A percentile compares a stretch with the other conserved stretches of the same genome.
These are phyloP conservation scores for Lasioglossum morio DNA, from an alignment of 2,888 invertebrate genomes.

Conservation along the genomic window DNA sequence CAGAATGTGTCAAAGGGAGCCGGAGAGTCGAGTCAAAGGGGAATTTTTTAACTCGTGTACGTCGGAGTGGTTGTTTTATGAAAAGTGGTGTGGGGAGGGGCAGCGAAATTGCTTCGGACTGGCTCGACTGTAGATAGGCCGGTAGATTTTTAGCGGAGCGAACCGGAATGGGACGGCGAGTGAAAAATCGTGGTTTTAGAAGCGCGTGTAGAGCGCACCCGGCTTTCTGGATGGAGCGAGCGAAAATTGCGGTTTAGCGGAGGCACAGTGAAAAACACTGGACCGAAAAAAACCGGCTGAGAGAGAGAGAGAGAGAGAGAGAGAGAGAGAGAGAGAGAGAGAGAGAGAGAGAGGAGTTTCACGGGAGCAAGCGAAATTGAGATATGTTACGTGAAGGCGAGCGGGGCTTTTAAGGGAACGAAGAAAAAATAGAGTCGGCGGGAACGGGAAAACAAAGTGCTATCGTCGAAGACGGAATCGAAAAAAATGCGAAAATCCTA, in stretches of 20 bases:
- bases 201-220: background rate
- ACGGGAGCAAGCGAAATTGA: slow-evolving; percentile 27
- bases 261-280: slow-evolving; percentile 37
- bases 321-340: slow-evolving; percentile 9
- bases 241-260: slow-evolving; percentile 46
- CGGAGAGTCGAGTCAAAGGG: background rate
- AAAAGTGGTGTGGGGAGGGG: background rate
- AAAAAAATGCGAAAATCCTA: too few species aligned
- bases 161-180: slow-evolving; percentile 5
- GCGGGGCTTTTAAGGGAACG: slow-evolving; percentile 30
- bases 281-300: background rate
- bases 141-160: background rate
- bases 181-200: slow-evolving; percentile 27
- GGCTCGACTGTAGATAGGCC: background rate
- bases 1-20: background rate
- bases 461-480: too few species aligned
- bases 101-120: background rate
- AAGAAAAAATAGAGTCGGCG: background rate
- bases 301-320: slow-evolving; percentile 23
- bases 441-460: slow-evolving; percentile 8
- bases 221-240: slow-evolving; percentile 20
- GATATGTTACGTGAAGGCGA: slow-evolving; percentile 25
- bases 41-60: background rate
- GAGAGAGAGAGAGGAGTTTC: slow-evolving; percentile 17
- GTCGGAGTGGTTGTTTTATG: background rate